Base-by-base conservation (phyloP, 2,888 invertebrate species). In the Ectobius pallidus region DNA sequence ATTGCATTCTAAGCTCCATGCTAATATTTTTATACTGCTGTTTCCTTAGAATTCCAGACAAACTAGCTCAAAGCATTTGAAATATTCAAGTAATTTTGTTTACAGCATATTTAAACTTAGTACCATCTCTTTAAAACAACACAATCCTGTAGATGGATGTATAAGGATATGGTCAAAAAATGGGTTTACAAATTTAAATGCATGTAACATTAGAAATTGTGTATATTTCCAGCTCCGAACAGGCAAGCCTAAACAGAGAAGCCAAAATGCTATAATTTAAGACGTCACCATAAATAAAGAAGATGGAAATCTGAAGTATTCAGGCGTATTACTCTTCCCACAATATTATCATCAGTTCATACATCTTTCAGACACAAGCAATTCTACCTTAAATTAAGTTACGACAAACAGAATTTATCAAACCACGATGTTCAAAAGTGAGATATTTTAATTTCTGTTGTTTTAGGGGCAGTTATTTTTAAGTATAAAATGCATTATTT, bases 401-500 rank as follows among this genome's bases (percentile, higher is more conserved):
- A 39, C 4, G 49, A 49, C 18, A 18, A 46, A 52, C 25, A n/a
- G 25, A 25, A 52, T 25, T 20, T 22, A 52, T 52, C 4, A 52
- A 7, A 2, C 22, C 25, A 52, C 4, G 11, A 52, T 25, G 22
- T 11, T 52, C 25, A 7, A 3, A 25, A 22, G 2, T 7, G 20
- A 52, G 14, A 6, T 0, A 52, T 1, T 52, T 52, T 52, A 52
- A 52, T 52, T 20, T 52, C 25, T 25, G 25, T 9, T 4, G 46
- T 20, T 52, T 20, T 9, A 25, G 52, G 25, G 52, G 1, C 22
- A 52, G 25, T n/a, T n/a, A n/a, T 52, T 25, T 11, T 6, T 25
- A 52, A 52, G 42, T 63, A 63, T 22, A 63, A 63, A 63, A 63
- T 63, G 25, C 22, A 63, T 39, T n/a, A n/a, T n/a, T n/a, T n/a